These are phyloP conservation scores for Hemitrygon akajei DNA, from an alignment of 2,797 vertebrate genomes.

Conservation along the genomic window DNA sequence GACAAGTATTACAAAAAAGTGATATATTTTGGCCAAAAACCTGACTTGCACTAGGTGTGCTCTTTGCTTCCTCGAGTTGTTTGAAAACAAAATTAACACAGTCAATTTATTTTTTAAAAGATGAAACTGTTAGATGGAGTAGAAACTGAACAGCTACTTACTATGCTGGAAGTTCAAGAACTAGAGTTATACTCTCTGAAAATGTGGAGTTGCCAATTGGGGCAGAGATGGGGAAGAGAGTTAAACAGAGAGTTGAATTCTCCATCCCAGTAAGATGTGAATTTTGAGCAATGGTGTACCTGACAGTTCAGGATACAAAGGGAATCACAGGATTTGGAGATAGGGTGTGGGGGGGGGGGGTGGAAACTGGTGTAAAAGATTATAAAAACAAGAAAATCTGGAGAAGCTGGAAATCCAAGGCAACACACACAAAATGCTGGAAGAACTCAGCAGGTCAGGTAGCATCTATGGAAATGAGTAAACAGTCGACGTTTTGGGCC, in stretches of 20 bases:
- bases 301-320: background rate
- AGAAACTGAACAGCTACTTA: background rate
- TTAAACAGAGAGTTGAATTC: background rate
- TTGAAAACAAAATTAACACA: background rate
- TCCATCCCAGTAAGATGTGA: background rate
- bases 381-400: too few species aligned
- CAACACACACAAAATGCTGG: too few species aligned
- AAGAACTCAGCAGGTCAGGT: too few species aligned
- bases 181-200: background rate
- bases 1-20: background rate
- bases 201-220: background rate
- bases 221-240: background rate
- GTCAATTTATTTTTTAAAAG: background rate
- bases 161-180: background rate
- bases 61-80: background rate
- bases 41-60: background rate
- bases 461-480: too few species aligned
- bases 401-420: too few species aligned
- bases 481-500: too few species aligned
- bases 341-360: background rate
- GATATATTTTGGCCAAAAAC: background rate
- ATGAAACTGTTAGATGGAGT: background rate
- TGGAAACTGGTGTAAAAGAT: background rate
- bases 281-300: background rate
- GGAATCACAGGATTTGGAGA: background rate